Percentiles rank a stretch among this genome's conserved stretches.
Conservation (phyloP, 2,797 vertebrate species). For the Poecilia wingei region DNA sequence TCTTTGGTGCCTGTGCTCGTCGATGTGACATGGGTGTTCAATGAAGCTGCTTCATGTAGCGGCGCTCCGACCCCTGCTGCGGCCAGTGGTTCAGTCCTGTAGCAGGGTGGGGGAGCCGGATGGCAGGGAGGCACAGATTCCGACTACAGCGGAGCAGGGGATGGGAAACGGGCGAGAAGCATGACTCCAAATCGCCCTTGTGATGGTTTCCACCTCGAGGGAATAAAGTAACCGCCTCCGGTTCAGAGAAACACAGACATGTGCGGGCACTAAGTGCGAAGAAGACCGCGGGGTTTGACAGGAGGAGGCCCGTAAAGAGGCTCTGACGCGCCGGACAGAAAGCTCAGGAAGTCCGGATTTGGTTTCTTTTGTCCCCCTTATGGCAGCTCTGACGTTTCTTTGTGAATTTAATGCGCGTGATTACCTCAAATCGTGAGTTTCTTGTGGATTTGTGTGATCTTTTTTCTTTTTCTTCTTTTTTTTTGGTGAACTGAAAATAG, state of each 20-base stretch:
- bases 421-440: slow-evolving; percentile 23
- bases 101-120: slow-evolving; percentile 80
- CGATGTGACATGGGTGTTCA: slow-evolving; percentile 17
- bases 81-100: slow-evolving; percentile 76
- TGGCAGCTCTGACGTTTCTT: slow-evolving; percentile 13
- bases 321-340: slow-evolving; percentile 36
- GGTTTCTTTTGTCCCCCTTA: slow-evolving; percentile 40
- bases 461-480: not conserved
- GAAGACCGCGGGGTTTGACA: slow-evolving; percentile 24
- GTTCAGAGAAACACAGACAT: slow-evolving; percentile 17
- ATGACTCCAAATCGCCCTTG: slow-evolving; percentile 61
- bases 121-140: slow-evolving; percentile 73
- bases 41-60: slow-evolving; percentile 52
- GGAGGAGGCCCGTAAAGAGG: slow-evolving; percentile 35
- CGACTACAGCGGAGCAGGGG: slow-evolving; percentile 72
- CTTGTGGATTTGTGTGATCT: slow-evolving; percentile 2
- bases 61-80: slow-evolving; percentile 42
- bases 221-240: slow-evolving; percentile 32
- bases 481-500: not conserved
- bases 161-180: slow-evolving; percentile 69
- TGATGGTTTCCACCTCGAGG: slow-evolving; percentile 70
- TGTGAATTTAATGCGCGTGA: slow-evolving; percentile 17
- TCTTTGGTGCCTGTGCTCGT: slow-evolving; percentile 7
- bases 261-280: slow-evolving; percentile 11
- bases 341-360: slow-evolving; percentile 66